Evolutionary conservation across 2,888 invertebrate genomes (phyloP), one percentile per base, ranked within the genome.

Genomic region (Eilema sororculum): DNA sequence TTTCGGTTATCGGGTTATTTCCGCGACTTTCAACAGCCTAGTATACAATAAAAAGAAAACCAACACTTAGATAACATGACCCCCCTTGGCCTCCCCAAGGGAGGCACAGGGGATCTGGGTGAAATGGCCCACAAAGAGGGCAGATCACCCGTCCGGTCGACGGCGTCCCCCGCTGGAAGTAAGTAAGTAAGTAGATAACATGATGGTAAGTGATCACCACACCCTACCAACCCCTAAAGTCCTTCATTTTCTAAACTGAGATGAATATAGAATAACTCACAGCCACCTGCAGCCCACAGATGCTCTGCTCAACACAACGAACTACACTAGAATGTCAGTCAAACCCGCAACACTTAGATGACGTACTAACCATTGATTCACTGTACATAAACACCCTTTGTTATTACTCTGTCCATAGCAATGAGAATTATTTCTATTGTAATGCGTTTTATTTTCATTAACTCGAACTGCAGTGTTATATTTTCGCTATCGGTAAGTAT

Each of bases 301-400:
- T 62, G 67, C 67, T 56, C 67, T 22, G 30, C 9, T 37, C 67
- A 62, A 57, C 62, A 62, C 25, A 37, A 33, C 37, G 25, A 9
- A 0, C 2, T 6, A 62, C 62, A 68, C 67, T 37, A 20, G 24
- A 61, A n/a, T 52, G 33, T n/a, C 52, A 46, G 20, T 46, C 20
- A 20, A 28, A 28, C 58, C 28, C 10, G 5, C 59, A 9, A 25
- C n/a, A 80, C 74, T 73, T 78, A 82, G 82, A 86, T 86, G 83
- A 75, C 79, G 72, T 68, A 33, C 68, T 20, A 62, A 10, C 41
- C 56, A 82, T 83, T 81, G 81, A 84, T 52, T 84, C 73, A 81
- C 69, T 75, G 76, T 84, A 84, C 83, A 84, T 60, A 83, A 89
- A 89, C 89, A 90, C 86, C 84, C 79, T 83, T 83, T 83, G 84